Conservation (phyloP, 2,113 vertebrate genomes). For the Marmota monax region DNA sequence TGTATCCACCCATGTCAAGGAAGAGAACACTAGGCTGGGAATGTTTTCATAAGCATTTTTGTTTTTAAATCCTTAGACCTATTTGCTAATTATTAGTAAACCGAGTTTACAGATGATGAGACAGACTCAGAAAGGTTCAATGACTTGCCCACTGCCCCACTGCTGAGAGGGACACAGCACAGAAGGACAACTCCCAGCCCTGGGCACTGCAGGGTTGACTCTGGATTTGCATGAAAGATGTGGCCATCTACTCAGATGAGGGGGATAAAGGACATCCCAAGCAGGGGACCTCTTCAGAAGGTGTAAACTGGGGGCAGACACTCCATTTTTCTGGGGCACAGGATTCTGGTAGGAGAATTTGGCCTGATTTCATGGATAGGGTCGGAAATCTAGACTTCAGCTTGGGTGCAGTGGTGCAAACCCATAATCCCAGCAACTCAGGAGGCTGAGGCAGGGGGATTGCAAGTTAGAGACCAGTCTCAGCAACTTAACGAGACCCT, state of each 20-base stretch:
- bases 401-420: too few species aligned
- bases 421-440: too few species aligned
- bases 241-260: not conserved
- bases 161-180: not conserved
- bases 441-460: too few species aligned
- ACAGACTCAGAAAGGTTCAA: not conserved
- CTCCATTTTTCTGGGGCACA: not conserved
- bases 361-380: not conserved
- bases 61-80: slow-evolving; percentile 7
- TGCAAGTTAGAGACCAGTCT: too few species aligned
- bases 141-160: rapidly evolving
- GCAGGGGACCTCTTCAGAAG: too few species aligned
- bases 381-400: not conserved
- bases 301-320: not conserved
- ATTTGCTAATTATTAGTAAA: slow-evolving; percentile 61
- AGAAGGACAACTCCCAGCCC: not conserved
- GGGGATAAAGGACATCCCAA: rapidly evolving
- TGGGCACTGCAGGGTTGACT: rapidly evolving
- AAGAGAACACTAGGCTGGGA: slow-evolving; percentile 6
- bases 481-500: too few species aligned
- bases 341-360: not conserved
- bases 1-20: slow-evolving; percentile 55
- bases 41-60: slow-evolving; percentile 67
- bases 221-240: not conserved
- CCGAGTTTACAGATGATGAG: not conserved